phyloP scores from a whole-genome alignment of 1,140 invertebrate genomes.

The Phymastichus coffea region DNA sequence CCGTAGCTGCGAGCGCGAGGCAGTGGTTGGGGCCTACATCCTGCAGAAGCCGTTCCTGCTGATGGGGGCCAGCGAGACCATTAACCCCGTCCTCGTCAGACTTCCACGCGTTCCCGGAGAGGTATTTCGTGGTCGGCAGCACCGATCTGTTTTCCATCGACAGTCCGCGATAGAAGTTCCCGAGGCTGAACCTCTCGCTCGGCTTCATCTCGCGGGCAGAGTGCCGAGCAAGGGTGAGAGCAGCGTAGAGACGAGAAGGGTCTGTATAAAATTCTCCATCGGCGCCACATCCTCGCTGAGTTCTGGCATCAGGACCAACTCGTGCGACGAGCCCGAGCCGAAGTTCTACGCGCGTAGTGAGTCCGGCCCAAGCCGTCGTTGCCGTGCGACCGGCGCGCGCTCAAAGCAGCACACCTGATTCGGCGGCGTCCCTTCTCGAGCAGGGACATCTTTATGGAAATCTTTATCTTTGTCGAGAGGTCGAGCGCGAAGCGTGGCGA shows the following conservation, averaged over 20 bases:
- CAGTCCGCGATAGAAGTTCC: slow-evolving; percentile 44
- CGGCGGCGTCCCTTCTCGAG: no score
- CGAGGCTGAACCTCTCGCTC: slow-evolving; percentile 54
- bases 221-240: slow-evolving; percentile 55
- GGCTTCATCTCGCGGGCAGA: slow-evolving; percentile 57
- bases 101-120: slow-evolving; percentile 55
- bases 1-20: no score
- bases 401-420: no score
- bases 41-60: slow-evolving; percentile 41
- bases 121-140: slow-evolving; percentile 34
- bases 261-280: slow-evolving; percentile 50
- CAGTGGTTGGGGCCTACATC: slow-evolving; percentile 45
- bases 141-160: slow-evolving; percentile 37
- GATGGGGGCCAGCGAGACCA: slow-evolving; percentile 29
- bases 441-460: no score
- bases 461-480: no score
- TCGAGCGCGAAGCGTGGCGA: no score
- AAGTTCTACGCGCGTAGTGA: slow-evolving; percentile 44
- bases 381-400: background rate
- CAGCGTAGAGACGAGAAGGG: slow-evolving; percentile 38
- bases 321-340: slow-evolving; percentile 27
- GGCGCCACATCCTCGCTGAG: slow-evolving; percentile 57
- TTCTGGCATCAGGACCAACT: slow-evolving; percentile 49
- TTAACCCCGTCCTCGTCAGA: slow-evolving; percentile 53
- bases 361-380: no score